phyloP scores from a whole-genome alignment of 2,888 invertebrate genomes.

The Lepidonotus clava region DNA sequence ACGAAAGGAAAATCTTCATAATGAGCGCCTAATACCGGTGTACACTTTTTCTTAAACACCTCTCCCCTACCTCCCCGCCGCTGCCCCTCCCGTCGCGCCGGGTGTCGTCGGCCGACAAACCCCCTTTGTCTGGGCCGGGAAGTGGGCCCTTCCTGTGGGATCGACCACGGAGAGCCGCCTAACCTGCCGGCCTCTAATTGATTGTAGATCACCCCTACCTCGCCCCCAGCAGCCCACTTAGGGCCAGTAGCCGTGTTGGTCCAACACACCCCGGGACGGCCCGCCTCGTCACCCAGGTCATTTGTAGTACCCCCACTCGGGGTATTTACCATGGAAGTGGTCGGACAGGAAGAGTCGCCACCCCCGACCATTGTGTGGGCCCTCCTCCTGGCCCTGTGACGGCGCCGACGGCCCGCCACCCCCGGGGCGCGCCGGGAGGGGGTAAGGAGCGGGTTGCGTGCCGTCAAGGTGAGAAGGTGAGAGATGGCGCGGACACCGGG shows the following conservation, averaged over 20 bases:
- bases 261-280: neutral
- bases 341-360: constrained; percentile 18
- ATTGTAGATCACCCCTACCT: constrained; percentile 25
- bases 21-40: no score
- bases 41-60: no score
- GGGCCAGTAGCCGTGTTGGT: constrained; percentile 3
- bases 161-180: constrained; percentile 9
- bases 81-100: neutral
- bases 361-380: neutral
- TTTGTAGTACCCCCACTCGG: constrained; percentile 35
- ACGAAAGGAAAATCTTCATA: no score
- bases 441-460: constrained; percentile 4
- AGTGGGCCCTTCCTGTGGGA: constrained; percentile 12
- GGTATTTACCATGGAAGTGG: constrained; percentile 42
- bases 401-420: no score
- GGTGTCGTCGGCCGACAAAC: neutral
- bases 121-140: neutral
- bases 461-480: neutral
- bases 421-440: neutral
- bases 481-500: neutral
- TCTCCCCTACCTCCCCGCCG: neutral
- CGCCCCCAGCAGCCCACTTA: neutral
- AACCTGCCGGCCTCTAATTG: constrained; percentile 27
- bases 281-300: neutral
- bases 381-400: neutral